These are phyloP conservation scores for Knipowitschia caucasica DNA, from an alignment of 2,797 vertebrate genomes.

Conservation along the genomic window DNA sequence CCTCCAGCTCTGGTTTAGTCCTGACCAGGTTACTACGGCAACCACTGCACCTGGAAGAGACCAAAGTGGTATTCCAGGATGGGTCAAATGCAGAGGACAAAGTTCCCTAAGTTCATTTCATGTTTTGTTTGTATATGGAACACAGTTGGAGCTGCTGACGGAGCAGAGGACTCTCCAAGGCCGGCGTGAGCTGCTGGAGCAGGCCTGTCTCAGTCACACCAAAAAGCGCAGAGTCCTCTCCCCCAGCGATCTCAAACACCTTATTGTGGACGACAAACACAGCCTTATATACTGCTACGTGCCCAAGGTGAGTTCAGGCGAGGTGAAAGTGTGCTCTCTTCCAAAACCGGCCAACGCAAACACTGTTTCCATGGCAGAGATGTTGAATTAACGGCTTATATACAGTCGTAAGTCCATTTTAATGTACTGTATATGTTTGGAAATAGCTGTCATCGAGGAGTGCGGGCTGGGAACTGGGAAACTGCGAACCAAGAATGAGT, in stretches of 20 bases:
- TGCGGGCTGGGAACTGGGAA: not conserved
- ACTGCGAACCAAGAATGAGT: not conserved
- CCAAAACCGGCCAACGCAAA: not conserved
- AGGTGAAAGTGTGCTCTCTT: not conserved
- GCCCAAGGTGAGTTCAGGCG: constrained; percentile 79
- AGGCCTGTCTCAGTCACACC: constrained; percentile 80
- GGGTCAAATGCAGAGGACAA: too few relatives aligned
- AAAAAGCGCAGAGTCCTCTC: constrained; percentile 83
- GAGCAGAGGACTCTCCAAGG: constrained; percentile 79
- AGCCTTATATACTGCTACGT: constrained; percentile 96
- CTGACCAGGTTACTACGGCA: too few relatives aligned
- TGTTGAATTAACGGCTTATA: not conserved
- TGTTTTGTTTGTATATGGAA: constrained; percentile 9
- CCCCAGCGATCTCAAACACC: constrained; percentile 87
- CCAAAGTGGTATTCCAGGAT: too few relatives aligned
- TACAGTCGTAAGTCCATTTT: not conserved
- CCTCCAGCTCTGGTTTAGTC: too few relatives aligned
- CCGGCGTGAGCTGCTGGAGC: constrained; percentile 81
- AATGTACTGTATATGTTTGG: not conserved
- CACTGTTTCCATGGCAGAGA: not conserved
- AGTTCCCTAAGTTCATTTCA: too few relatives aligned
- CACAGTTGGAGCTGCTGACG: constrained; percentile 64
- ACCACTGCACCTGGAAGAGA: too few relatives aligned
- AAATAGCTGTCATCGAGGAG: not conserved
- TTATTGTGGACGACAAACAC: constrained; percentile 91